These are phyloP conservation scores for Drosophila nikananu DNA, from an alignment of 1,140 invertebrate species.

Conservation along the genomic window DNA sequence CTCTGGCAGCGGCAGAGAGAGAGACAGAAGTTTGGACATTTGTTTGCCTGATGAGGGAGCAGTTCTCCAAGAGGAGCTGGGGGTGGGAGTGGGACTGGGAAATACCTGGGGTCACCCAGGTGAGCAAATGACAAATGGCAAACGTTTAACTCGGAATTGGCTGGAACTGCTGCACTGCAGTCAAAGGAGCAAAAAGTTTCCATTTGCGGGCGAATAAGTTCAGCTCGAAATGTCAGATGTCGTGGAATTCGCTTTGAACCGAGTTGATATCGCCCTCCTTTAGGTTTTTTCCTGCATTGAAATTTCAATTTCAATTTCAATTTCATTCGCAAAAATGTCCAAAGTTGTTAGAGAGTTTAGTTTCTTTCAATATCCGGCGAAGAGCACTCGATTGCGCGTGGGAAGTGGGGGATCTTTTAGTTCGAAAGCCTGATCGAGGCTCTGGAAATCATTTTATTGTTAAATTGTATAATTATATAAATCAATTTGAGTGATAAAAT, in stretches of 20 bases:
- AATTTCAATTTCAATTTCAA: conserved; percentile 44
- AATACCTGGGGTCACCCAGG: conserved; percentile 52
- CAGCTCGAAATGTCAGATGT: conserved; percentile 48
- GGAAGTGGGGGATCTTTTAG: neutral
- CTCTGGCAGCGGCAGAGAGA: neutral
- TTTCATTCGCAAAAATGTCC: conserved; percentile 12
- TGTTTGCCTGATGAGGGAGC: conserved; percentile 60
- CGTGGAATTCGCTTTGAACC: conserved; percentile 48
- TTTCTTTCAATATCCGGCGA: neutral
- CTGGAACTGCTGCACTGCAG: conserved; percentile 54
- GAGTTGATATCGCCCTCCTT: conserved; percentile 9
- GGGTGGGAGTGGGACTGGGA: neutral
- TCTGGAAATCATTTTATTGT: neutral
- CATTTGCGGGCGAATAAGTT: conserved; percentile 48
- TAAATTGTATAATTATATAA: no score
- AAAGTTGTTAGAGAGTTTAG: conserved; percentile 15
- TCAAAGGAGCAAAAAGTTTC: conserved; percentile 53
- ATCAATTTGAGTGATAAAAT: no score
- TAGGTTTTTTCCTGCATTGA: conserved; percentile 9
- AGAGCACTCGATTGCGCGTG: neutral
- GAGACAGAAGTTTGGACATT: conserved; percentile 65
- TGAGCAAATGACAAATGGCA: conserved; percentile 71
- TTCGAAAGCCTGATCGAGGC: neutral
- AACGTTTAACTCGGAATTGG: conserved; percentile 70
- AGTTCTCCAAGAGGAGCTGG: neutral